Evolutionary conservation across 2,113 vertebrate species (phyloP).

Genomic region (Chionomys nivalis): DNA sequence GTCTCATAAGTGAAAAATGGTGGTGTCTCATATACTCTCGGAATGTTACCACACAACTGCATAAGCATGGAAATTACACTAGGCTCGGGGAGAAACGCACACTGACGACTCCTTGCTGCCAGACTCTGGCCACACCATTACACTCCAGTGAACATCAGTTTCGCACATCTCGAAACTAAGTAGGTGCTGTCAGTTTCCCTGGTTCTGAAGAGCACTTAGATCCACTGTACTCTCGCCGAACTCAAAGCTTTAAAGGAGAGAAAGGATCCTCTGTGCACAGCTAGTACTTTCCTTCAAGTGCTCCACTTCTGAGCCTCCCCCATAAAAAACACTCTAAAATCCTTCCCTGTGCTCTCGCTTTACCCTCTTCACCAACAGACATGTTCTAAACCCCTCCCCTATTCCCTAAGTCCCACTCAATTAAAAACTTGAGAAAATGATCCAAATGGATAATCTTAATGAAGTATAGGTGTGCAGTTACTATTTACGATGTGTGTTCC

Average conservation of each 20-base stretch:
- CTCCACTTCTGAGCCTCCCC: background rate
- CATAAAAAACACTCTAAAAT: background rate
- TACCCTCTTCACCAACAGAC: background rate
- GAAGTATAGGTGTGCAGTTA: background rate
- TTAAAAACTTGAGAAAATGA: slow-evolving; percentile 15
- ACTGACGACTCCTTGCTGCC: background rate
- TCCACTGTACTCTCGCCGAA: background rate
- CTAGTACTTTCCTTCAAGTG: background rate
- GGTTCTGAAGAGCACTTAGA: slow-evolving; percentile 6
- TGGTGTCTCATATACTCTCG: slow-evolving; percentile 24
- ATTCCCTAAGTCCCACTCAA: background rate
- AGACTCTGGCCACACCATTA: background rate
- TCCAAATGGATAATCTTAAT: background rate
- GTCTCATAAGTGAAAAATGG: background rate
- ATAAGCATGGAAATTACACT: slow-evolving; percentile 19
- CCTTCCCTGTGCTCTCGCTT: background rate
- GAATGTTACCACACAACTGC: slow-evolving; percentile 23
- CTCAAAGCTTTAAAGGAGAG: background rate
- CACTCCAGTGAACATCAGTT: slow-evolving; percentile 31
- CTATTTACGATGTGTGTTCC: background rate
- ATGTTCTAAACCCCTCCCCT: slow-evolving; percentile 14
- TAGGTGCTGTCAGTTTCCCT: background rate
- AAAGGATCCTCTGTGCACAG: background rate
- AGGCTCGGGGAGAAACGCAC: slow-evolving; percentile 39
- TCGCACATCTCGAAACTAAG: slow-evolving; percentile 19